phyloP scores from a whole-genome alignment of 2,113 vertebrate species.

The Oplegnathus fasciatus region DNA sequence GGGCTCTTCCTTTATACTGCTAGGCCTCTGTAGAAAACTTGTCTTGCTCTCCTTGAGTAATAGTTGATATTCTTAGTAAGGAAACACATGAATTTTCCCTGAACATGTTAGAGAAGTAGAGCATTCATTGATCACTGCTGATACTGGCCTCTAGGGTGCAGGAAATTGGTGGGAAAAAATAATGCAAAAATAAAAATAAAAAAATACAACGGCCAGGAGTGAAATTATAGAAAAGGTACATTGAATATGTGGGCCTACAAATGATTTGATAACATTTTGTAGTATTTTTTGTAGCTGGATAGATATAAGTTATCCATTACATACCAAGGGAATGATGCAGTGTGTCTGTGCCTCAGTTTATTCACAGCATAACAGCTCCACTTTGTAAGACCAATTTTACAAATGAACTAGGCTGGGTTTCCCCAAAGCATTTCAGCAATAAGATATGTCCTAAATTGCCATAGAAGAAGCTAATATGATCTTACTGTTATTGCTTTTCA shows the following conservation, averaged over 20 bases:
- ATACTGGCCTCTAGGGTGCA: background rate
- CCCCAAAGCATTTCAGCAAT: constrained; percentile 68
- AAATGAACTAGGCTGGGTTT: constrained; percentile 65
- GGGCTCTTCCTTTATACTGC: background rate
- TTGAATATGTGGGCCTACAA: background rate
- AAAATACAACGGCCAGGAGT: background rate
- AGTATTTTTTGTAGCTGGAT: background rate
- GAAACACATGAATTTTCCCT: constrained; percentile 10
- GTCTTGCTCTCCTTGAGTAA: constrained; percentile 24
- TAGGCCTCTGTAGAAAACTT: background rate
- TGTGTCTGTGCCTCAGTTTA: constrained; percentile 32
- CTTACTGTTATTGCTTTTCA: constrained; percentile 78
- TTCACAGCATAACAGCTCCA: constrained; percentile 47
- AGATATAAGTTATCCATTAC: background rate
- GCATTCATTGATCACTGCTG: constrained; percentile 34
- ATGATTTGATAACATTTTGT: background rate
- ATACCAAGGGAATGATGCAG: constrained; percentile 13
- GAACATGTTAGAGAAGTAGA: constrained; percentile 3
- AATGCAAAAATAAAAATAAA: background rate
- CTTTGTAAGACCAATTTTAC: constrained; percentile 55
- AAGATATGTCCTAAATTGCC: constrained; percentile 68
- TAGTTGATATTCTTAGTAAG: constrained; percentile 29
- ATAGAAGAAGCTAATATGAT: constrained; percentile 70
- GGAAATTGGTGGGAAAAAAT: constrained; percentile 1
- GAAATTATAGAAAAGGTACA: background rate